Conservation (phyloP, 30 jellyfish, hydroid and myxozoan genomes). For the Pseudorhiza aurosa region DNA sequence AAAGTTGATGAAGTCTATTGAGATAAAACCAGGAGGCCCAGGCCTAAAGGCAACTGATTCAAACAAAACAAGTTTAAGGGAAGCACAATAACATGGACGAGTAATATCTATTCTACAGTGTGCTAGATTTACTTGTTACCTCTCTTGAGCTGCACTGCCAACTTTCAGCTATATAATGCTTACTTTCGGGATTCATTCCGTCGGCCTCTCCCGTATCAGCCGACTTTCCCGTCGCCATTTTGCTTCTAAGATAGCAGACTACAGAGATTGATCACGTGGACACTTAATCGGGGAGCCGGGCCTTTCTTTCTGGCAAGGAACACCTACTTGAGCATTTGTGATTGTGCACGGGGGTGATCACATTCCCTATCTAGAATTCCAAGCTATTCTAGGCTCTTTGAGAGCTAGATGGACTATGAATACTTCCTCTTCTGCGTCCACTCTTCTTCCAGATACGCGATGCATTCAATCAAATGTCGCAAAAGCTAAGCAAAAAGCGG, state of each 20-base stretch:
- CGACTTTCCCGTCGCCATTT: slow-evolving; percentile 64
- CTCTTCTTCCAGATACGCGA: too few relatives aligned
- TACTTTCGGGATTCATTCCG: slow-evolving; percentile 18
- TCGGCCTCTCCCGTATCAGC: slow-evolving; percentile 37
- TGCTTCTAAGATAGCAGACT: slow-evolving; percentile 28
- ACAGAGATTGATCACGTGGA: slow-evolving; percentile 73
- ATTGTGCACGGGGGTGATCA: slow-evolving; percentile 41
- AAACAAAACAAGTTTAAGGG: not conserved
- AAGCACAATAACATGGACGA: too few relatives aligned
- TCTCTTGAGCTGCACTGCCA: slow-evolving; percentile 18
- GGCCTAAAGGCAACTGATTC: slow-evolving; percentile 30
- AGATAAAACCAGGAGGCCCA: not conserved
- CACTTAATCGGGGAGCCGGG: slow-evolving; percentile 56
- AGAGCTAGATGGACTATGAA: too few relatives aligned
- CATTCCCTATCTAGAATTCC: too few relatives aligned
- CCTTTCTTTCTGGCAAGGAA: slow-evolving; percentile 47
- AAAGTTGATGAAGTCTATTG: not conserved
- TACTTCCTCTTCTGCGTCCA: too few relatives aligned
- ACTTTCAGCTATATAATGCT: slow-evolving; percentile 10
- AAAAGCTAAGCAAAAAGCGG: too few relatives aligned
- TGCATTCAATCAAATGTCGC: too few relatives aligned
- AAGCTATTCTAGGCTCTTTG: too few relatives aligned
- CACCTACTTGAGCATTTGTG: slow-evolving; percentile 26
- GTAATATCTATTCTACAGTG: too few relatives aligned
- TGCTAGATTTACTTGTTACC: slow-evolving; percentile 30